Evolutionary conservation across 1,140 invertebrate genomes (phyloP).

Genomic region (Maconellicoccus hirsutus): DNA sequence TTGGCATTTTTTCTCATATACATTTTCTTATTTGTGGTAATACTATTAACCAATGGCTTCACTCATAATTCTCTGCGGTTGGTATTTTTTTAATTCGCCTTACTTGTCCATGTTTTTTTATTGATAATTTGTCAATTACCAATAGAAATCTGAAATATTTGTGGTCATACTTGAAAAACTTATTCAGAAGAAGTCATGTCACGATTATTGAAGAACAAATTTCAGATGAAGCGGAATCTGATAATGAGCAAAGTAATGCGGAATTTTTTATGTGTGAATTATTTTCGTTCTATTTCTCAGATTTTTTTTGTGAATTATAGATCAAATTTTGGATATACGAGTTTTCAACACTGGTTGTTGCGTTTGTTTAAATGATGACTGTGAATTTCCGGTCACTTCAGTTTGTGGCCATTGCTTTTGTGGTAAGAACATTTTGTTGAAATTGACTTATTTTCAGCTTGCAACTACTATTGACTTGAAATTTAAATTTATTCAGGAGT

Average conservation of each 20-base stretch:
- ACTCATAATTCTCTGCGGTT: background rate
- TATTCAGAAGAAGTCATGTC: background rate
- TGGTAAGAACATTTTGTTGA: background rate
- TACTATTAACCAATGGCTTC: background rate
- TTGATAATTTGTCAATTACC: background rate
- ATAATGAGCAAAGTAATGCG: background rate
- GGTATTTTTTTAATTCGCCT: background rate
- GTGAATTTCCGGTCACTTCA: background rate
- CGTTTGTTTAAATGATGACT: constrained; percentile 11
- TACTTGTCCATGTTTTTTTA: background rate
- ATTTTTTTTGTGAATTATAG: background rate
- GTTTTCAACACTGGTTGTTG: constrained; percentile 14
- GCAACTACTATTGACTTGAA: background rate
- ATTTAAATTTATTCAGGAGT: background rate
- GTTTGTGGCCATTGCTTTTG: constrained; percentile 8
- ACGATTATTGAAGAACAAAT: background rate
- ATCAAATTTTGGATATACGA: constrained; percentile 2
- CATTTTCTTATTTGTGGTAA: background rate
- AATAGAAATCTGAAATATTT: background rate
- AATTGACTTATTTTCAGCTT: background rate
- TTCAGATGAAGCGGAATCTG: background rate
- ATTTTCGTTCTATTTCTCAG: background rate
- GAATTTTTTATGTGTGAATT: background rate
- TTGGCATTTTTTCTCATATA: background rate
- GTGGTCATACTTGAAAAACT: background rate